Conservation (phyloP, 2,888 invertebrate species). For the Cantharis lateralis region DNA sequence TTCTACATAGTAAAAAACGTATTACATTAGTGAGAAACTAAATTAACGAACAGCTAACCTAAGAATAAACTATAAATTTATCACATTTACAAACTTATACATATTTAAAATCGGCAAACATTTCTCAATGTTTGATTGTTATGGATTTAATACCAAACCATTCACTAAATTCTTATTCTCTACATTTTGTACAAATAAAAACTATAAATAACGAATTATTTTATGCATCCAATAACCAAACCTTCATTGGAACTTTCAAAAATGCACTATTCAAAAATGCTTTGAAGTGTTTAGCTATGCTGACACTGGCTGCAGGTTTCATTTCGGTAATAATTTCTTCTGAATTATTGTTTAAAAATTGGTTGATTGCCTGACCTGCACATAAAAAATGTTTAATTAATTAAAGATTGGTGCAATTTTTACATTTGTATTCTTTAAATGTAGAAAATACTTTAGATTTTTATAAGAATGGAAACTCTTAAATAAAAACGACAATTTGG, state of each 20-base stretch:
- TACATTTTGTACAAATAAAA: neutral
- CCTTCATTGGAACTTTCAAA: slow-evolving; percentile 70
- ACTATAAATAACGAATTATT: neutral
- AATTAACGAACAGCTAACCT: neutral
- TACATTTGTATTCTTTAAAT: too few species aligned
- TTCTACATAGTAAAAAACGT: neutral
- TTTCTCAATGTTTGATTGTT: neutral
- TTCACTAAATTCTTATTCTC: neutral
- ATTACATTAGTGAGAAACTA: neutral
- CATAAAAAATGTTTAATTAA: too few species aligned
- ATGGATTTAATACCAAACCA: neutral
- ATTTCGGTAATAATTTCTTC: slow-evolving; percentile 82
- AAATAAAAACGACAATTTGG: too few species aligned
- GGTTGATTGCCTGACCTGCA: slow-evolving; percentile 81
- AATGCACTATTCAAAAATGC: slow-evolving; percentile 75
- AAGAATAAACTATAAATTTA: neutral
- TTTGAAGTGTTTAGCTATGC: slow-evolving; percentile 76
- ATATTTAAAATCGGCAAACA: neutral
- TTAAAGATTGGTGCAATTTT: too few species aligned
- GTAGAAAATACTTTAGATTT: too few species aligned
- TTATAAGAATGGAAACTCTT: too few species aligned
- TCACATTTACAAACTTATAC: neutral
- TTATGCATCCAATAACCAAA: slow-evolving; percentile 63
- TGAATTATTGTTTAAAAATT: slow-evolving; percentile 80
- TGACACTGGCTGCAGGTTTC: slow-evolving; percentile 74